These are phyloP conservation scores for Mola mola DNA, from an alignment of 2,113 vertebrate genomes.

Conservation along the genomic window DNA sequence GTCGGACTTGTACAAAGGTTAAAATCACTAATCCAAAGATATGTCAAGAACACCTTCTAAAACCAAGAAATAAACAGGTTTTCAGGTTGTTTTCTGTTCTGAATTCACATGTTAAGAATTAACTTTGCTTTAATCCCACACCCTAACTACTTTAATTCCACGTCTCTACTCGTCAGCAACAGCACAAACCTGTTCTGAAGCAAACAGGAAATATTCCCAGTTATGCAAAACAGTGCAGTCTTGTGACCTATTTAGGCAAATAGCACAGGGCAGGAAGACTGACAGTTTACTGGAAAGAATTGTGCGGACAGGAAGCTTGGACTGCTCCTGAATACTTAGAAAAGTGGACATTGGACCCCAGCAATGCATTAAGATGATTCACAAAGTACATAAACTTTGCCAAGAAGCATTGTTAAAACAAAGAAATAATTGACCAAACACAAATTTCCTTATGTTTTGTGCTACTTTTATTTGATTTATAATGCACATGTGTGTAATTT, in stretches of 20 bases:
- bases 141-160: conserved; percentile 31
- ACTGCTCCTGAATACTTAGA: no score
- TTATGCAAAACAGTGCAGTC: conserved; percentile 42
- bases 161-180: not conserved
- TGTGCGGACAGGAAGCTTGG: no score
- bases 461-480: no score
- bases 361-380: no score
- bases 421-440: no score
- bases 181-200: conserved; percentile 60
- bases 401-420: no score
- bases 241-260: conserved; percentile 67
- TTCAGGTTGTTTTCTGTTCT: fast-evolving
- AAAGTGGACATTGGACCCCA: no score
- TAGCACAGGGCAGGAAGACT: not conserved
- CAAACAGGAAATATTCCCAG: conserved; percentile 67
- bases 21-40: conserved; percentile 19
- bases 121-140: not conserved
- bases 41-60: not conserved
- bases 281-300: not conserved
- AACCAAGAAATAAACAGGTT: not conserved
- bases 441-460: no score
- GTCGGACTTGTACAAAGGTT: conserved; percentile 59
- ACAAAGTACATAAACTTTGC: no score
- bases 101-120: not conserved
- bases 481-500: no score